A percentile compares a stretch with the other conserved stretches of the same genome.
Conservation (phyloP, 2,888 invertebrate species). For the Ephialtes manifestator region DNA sequence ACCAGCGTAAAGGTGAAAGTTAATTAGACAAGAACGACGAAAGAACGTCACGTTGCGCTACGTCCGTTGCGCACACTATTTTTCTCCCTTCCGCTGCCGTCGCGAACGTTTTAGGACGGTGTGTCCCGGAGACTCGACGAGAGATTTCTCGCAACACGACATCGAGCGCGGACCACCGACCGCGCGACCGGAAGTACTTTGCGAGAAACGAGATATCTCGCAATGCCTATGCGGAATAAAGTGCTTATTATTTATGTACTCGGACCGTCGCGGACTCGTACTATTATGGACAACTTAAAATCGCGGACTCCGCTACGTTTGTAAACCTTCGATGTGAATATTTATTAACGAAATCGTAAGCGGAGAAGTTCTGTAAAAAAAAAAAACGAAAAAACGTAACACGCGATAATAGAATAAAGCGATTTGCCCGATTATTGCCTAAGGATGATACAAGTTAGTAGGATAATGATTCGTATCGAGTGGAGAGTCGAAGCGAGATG, state of each 20-base stretch:
- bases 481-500: neutral
- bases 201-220: conserved; percentile 10
- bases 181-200: conserved; percentile 47
- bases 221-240: neutral
- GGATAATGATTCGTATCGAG: conserved; percentile 11
- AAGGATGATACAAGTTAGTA: conserved; percentile 10
- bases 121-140: conserved; percentile 3
- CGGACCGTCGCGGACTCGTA: neutral
- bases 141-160: conserved; percentile 10
- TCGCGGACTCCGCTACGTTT: conserved; percentile 1
- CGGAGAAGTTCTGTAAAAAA: conserved; percentile 46
- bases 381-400: conserved; percentile 1
- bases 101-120: conserved; percentile 29
- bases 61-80: neutral
- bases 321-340: conserved; percentile 63
- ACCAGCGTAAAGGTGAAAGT: conserved; percentile 48
- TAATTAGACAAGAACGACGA: conserved; percentile 50
- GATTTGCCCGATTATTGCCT: conserved; percentile 52
- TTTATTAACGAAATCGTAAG: conserved; percentile 64
- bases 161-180: conserved; percentile 31
- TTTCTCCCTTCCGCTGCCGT: conserved; percentile 35
- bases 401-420: conserved; percentile 15
- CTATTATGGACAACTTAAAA: conserved; percentile 23
- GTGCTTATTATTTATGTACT: conserved; percentile 28
- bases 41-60: conserved; percentile 20